These are phyloP conservation scores for Paramacrobiotus metropolitanus DNA, from an alignment of 1,140 invertebrate genomes.

Conservation along the genomic window DNA sequence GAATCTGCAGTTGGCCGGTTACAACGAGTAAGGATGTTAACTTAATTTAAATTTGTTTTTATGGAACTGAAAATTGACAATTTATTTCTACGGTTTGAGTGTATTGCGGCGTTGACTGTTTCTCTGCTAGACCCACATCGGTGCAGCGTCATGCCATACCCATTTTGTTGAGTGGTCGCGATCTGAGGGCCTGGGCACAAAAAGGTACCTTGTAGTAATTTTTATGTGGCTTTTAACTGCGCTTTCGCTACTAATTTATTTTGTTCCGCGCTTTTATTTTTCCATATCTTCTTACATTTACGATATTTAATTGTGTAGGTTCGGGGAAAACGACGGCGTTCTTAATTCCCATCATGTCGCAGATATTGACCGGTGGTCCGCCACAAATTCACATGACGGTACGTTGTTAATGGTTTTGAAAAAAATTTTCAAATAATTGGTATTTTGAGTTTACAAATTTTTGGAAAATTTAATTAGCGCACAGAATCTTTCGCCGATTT, in stretches of 20 bases:
- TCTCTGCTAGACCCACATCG: slow-evolving; percentile 51
- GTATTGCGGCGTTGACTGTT: too few species aligned
- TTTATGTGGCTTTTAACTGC: slow-evolving; percentile 7
- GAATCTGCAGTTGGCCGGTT: slow-evolving; percentile 66
- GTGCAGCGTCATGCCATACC: slow-evolving; percentile 83
- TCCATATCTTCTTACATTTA: too few species aligned
- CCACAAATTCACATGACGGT: slow-evolving; percentile 13
- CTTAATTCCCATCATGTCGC: slow-evolving; percentile 80
- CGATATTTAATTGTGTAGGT: too few species aligned
- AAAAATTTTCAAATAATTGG: not conserved
- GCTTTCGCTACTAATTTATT: slow-evolving; percentile 1
- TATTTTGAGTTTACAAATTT: slow-evolving; percentile 1
- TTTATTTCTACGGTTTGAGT: too few species aligned
- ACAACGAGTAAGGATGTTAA: slow-evolving; percentile 26
- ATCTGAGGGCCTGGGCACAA: slow-evolving; percentile 86
- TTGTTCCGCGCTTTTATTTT: too few species aligned
- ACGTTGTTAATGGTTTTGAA: slow-evolving; percentile 14
- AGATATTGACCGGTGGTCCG: slow-evolving; percentile 58
- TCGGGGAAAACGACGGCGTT: slow-evolving; percentile 93
- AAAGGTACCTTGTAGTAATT: slow-evolving; percentile 28
- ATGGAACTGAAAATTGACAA: too few species aligned
- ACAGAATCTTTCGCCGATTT: slow-evolving; percentile 4
- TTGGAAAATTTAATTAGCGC: slow-evolving; percentile 2
- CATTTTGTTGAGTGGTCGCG: slow-evolving; percentile 57
- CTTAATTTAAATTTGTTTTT: not conserved